phyloP scores from a whole-genome alignment of 2,797 vertebrate species.

The Artibeus lituratus region DNA sequence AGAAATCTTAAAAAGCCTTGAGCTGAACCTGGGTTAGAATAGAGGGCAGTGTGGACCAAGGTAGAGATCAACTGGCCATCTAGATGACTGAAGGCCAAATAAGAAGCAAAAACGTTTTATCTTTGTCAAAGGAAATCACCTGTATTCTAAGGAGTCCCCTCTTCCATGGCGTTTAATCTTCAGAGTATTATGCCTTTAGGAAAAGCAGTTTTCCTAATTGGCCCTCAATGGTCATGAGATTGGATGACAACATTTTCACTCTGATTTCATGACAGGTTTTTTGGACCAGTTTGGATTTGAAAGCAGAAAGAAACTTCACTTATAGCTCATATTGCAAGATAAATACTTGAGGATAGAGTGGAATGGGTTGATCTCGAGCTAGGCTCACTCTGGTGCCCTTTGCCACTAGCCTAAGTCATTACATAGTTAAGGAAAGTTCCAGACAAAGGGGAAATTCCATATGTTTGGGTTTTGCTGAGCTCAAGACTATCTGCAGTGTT shows the following conservation, averaged over 20 bases:
- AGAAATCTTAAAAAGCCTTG: not conserved
- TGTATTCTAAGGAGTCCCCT: not conserved
- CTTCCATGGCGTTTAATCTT: not conserved
- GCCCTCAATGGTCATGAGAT: not conserved
- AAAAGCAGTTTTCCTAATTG: not conserved
- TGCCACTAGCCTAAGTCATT: not conserved
- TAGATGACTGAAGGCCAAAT: not conserved
- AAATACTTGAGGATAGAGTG: not conserved
- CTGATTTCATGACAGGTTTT: not conserved
- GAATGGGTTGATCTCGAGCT: not conserved
- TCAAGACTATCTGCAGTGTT: not conserved
- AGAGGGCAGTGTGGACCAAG: not conserved
- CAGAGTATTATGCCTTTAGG: not conserved
- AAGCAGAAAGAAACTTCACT: constrained; percentile 6
- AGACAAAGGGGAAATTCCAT: constrained; percentile 4
- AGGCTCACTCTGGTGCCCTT: not conserved
- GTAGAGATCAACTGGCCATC: not conserved
- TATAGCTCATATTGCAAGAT: not conserved
- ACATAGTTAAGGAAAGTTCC: not conserved
- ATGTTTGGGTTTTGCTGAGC: not conserved
- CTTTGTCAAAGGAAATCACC: not conserved
- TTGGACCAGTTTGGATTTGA: not conserved
- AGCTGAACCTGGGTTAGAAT: not conserved
- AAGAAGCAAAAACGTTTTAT: not conserved
- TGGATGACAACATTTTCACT: not conserved